Evolutionary conservation across 1,140 invertebrate genomes (phyloP).

Genomic region (Neoseiulus cucumeris): DNA sequence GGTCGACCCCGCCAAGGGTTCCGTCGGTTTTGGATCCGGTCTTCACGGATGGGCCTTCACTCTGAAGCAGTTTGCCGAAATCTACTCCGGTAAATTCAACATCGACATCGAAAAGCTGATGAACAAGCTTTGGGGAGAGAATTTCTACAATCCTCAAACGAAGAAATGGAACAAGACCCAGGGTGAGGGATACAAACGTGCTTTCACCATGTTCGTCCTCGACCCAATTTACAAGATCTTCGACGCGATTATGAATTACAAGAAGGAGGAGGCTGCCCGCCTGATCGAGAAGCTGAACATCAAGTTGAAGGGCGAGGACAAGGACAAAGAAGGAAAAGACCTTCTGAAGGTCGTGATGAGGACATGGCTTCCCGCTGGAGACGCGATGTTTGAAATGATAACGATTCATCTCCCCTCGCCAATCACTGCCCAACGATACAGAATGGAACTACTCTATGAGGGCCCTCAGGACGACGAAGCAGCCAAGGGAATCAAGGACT

Average conservation of each 20-base stretch:
- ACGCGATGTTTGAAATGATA: constrained; percentile 99
- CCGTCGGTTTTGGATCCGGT: constrained; percentile 94
- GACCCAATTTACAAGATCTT: constrained; percentile 99
- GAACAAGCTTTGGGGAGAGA: constrained; percentile 81
- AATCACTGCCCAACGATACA: constrained; percentile 93
- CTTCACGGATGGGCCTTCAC: constrained; percentile 99
- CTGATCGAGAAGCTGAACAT: constrained; percentile 75
- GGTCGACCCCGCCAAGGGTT: constrained; percentile 43
- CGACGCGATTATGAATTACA: constrained; percentile 92
- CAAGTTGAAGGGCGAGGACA: constrained; percentile 76
- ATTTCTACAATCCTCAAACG: constrained; percentile 89
- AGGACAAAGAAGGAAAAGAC: constrained; percentile 81
- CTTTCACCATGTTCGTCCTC: constrained; percentile 95
- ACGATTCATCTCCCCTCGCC: constrained; percentile 97
- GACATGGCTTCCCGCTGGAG: constrained; percentile 96
- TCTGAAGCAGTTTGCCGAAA: constrained; percentile 95
- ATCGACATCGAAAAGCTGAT: constrained; percentile 92
- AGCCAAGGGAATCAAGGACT: constrained; percentile 55
- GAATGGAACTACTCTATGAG: constrained; percentile 98
- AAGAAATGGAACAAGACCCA: constrained; percentile 96
- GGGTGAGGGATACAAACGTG: constrained; percentile 59
- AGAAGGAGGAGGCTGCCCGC: constrained; percentile 74
- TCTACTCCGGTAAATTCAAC: constrained; percentile 97
- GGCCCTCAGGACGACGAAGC: constrained; percentile 93
- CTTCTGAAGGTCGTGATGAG: constrained; percentile 90